Evolutionary conservation across 2,888 invertebrate species (phyloP), one percentile per base, ranked within the genome.

Genomic region (Parnassius orleans): DNA sequence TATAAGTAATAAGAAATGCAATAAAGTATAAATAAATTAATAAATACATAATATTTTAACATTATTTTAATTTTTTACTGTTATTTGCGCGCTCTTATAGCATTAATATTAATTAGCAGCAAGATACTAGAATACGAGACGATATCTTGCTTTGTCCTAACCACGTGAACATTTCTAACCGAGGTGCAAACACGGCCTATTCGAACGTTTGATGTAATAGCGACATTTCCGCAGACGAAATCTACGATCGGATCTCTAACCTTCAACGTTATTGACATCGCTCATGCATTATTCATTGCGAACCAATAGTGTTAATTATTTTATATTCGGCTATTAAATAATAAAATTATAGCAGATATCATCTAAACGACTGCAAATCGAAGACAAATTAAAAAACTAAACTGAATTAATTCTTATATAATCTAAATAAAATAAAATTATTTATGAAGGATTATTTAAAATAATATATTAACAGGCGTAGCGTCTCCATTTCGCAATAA

Each of bases 271-370:
- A 52, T 52, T 9, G 44, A 11, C 43, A 42, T 15, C 57, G 50
- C 15, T 19, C 50, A 56, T 56, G 61, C 52, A 51, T 55, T 61
- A 56, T 61, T 61, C 61, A 61, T 61, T 42, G 43, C 51, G 61
- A 51, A 33, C 51, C 46, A 61, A 51, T 56, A 46, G 15, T 56
- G 43, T 44, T 61, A 61, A 61, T 56, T 61, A 61, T 33, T 33
- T 33, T 33, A 33, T 33, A 33, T 33, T 51, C 46, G 14, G 44
- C 55, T 24, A 53, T 53, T 46, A 58, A 58, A 55, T 61, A 56
- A 61, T 44, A 55, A 60, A 46, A 50, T 52, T 44, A 51, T 44
- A 51, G 51, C 43, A 15, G 51, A 54, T 55, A 43, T 48, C 47
- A 54, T 60, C 53, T 58, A 51, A 11, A 19, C 2, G 50, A 52